phyloP scores from a whole-genome alignment of 2,113 vertebrate genomes.

The Peromyscus leucopus region DNA sequence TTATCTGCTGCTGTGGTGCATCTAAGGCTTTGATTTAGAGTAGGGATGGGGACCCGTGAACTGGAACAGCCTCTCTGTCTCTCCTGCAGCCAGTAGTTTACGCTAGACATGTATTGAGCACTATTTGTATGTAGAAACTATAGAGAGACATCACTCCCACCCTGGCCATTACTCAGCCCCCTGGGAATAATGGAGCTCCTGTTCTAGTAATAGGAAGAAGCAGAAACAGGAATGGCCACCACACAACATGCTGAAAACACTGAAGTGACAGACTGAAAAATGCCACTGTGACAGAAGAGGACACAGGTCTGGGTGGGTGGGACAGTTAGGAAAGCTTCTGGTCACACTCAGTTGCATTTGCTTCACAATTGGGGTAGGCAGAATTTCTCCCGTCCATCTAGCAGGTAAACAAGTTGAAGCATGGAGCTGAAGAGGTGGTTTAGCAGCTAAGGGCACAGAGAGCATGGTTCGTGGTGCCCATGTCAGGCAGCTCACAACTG shows the following conservation, averaged over 20 bases:
- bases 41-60: neutral
- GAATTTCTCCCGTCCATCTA: neutral
- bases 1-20: neutral
- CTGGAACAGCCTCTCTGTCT: neutral
- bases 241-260: neutral
- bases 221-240: neutral
- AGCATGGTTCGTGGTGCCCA: neutral
- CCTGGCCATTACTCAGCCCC: neutral
- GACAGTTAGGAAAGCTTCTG: neutral
- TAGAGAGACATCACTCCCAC: too few relatives aligned
- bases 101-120: neutral
- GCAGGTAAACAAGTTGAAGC: neutral
- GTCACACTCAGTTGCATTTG: neutral
- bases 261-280: neutral
- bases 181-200: neutral
- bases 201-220: neutral
- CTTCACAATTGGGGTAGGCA: neutral
- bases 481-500: neutral
- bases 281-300: neutral
- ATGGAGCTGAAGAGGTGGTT: neutral
- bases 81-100: neutral
- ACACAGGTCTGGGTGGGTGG: neutral
- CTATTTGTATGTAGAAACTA: neutral
- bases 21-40: neutral
- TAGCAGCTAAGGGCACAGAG: neutral